Conservation (phyloP, 2,113 vertebrate species). For the Hystrix cristata region DNA sequence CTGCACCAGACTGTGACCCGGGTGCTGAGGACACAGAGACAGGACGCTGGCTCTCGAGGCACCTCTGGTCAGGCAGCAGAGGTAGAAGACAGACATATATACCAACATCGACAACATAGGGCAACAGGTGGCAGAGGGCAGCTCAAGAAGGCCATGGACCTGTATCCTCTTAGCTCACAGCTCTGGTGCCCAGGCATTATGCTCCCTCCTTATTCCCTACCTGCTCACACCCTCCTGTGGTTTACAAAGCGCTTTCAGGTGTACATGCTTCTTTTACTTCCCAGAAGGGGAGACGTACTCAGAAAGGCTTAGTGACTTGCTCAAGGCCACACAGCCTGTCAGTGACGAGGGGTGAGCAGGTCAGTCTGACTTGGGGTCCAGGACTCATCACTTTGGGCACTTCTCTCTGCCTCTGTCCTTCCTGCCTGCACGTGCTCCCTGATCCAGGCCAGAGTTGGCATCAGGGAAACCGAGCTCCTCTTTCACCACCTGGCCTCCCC, state of each 20-base stretch:
- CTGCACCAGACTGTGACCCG: neutral
- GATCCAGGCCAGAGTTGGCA: neutral
- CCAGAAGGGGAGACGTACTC: neutral
- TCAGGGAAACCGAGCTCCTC: neutral
- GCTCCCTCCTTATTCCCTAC: neutral
- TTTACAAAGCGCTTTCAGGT: neutral
- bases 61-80: neutral
- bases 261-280: neutral
- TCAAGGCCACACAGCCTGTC: neutral
- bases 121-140: neutral
- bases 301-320: neutral
- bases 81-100: neutral
- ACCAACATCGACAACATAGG: neutral
- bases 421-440: neutral
- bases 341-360: neutral
- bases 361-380: neutral
- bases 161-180: neutral
- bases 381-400: neutral
- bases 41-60: neutral
- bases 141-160: neutral
- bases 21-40: neutral
- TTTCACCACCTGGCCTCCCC: too few species aligned
- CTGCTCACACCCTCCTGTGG: neutral
- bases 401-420: neutral
- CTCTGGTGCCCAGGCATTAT: fast-evolving